Base-by-base conservation (phyloP, 2,888 invertebrate species). In the Archips xylosteana region DNA sequence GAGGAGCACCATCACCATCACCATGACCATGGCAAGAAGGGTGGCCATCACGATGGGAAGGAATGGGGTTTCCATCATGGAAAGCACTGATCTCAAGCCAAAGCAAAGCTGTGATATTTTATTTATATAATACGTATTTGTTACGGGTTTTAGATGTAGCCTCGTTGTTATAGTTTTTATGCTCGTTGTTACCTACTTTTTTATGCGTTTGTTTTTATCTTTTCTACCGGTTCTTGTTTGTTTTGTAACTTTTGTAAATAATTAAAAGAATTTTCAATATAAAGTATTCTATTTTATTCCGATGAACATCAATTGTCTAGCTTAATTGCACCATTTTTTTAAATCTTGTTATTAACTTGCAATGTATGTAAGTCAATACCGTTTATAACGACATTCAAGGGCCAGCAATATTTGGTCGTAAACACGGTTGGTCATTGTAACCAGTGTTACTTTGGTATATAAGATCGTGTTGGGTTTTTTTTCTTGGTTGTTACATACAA, bases 1-100 rank as follows among this genome's bases (percentile, higher is more conserved):
- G 93, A 94, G 71, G 92, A 92, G 71, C 94, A 94, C 78, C 94
- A 94, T 80, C 93, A 93, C 75, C 87, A 88, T 78, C 94, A 94
- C 78, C 91, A 94, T 75, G 93, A 92, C 76, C 94, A 94, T 85
- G 94, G 94, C 84, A 94, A 94, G 85, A 94, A 94, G 84, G 94
- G 93, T 49, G 93, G 91, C 74, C 93, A 94, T 75, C 77, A 92
- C 10, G 92, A 89, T 80, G 92, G 92, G 75, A 94, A 94, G 75
- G 90, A 91, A 12, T 92, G 92, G 92, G 94, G 94, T 67, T 89
- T 87, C 89, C 92, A 93, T 76, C 94, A 94, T 76, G 92, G 92
- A 79, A 94, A 93, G 83, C 93, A 93, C 78, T 93, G 81, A 92
- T 79, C 77, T 78, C 76, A 70, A 70, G 75, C 80, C 83, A 84